Evolutionary conservation across 2,797 vertebrate species (phyloP).

Genomic region (Falco biarmicus): DNA sequence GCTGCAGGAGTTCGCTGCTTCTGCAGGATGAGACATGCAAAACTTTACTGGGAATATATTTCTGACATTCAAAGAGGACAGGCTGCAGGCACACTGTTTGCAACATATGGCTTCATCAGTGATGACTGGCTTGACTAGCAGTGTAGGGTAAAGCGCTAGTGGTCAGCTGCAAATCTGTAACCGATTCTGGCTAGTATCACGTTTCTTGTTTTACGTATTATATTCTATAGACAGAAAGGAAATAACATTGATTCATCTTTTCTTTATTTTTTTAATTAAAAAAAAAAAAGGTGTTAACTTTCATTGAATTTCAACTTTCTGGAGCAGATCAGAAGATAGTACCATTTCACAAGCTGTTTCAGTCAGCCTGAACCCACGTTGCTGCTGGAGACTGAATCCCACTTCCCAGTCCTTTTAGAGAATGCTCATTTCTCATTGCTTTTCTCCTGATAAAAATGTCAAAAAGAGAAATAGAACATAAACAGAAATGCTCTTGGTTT

Average conservation of each 20-base stretch:
- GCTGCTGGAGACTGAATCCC: background rate
- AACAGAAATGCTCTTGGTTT: background rate
- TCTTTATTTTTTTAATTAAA: background rate
- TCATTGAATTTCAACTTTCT: background rate
- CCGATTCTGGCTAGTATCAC: fast-evolving
- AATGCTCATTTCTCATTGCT: background rate
- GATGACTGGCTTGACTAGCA: background rate
- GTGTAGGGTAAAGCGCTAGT: background rate
- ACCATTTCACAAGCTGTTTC: background rate
- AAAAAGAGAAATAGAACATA: background rate
- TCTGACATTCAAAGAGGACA: background rate
- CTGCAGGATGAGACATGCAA: too few species aligned
- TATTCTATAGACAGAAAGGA: fast-evolving
- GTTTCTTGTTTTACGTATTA: fast-evolving
- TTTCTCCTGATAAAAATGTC: background rate
- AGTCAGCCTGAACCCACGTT: background rate
- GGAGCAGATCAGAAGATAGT: background rate
- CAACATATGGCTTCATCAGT: fast-evolving
- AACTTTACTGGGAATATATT: background rate
- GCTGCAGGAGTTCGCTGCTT: background rate
- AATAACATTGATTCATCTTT: background rate
- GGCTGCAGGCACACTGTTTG: background rate
- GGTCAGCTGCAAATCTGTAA: fast-evolving
- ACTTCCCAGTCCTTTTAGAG: background rate
- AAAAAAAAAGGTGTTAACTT: background rate